These are phyloP conservation scores for Synergus laeviventris DNA, from an alignment of 2,888 invertebrate species.

Conservation along the genomic window DNA sequence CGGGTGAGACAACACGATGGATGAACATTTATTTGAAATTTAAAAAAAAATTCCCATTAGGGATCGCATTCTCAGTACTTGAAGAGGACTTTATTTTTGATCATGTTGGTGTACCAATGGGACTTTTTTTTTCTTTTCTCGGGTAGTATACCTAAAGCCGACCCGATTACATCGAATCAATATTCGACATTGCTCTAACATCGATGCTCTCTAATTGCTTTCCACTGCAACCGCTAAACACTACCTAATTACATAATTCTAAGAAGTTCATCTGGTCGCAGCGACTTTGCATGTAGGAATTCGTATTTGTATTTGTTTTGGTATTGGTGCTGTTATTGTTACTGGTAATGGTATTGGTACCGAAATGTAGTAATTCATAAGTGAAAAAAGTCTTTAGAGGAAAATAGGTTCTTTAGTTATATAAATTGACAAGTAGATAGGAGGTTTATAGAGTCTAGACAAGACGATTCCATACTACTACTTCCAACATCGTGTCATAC, in stretches of 20 bases:
- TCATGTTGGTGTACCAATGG: too few relatives aligned
- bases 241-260: constrained; percentile 22
- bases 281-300: constrained; percentile 7
- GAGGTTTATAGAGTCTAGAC: constrained; percentile 46
- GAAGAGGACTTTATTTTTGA: too few relatives aligned
- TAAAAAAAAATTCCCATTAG: not conserved
- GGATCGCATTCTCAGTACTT: too few relatives aligned
- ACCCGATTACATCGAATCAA: not conserved
- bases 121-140: too few relatives aligned
- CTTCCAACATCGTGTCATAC: not conserved
- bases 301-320: too few relatives aligned
- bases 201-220: constrained; percentile 50
- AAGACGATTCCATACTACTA: not conserved
- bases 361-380: constrained; percentile 54
- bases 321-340: too few relatives aligned
- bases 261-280: constrained; percentile 32
- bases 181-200: constrained; percentile 24
- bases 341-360: not conserved
- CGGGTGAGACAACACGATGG: constrained; percentile 1
- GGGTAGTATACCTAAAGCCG: constrained; percentile 14
- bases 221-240: constrained; percentile 5
- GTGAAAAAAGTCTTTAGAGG: constrained; percentile 73
- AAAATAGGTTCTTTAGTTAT: constrained; percentile 67
- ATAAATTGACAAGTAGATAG: constrained; percentile 74
- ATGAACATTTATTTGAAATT: constrained; percentile 15